A percentile compares a stretch with the other conserved stretches of the same genome.
phyloP scores from a whole-genome alignment of 1,140 invertebrate genomes.

The Zaprionus gabonicus region DNA sequence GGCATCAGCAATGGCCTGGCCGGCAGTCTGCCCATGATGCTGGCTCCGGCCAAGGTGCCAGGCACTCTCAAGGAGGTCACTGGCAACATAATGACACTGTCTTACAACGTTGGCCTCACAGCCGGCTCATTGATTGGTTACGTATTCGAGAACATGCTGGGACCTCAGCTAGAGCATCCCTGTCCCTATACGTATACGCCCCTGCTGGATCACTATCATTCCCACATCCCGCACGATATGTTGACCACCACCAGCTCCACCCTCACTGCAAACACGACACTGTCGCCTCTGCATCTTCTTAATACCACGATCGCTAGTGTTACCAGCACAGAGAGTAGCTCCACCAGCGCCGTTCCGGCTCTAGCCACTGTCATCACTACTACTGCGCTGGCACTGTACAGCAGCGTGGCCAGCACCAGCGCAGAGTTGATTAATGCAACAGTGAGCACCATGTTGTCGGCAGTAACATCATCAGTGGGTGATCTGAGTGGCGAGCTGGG shows the following conservation, averaged over 20 bases:
- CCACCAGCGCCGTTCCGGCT: slow-evolving; percentile 50
- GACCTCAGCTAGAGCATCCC: slow-evolving; percentile 85
- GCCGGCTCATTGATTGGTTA: slow-evolving; percentile 93
- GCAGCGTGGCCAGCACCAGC: slow-evolving; percentile 64
- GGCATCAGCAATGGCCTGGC: slow-evolving; percentile 94
- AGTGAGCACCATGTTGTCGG: slow-evolving; percentile 63
- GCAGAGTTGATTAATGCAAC: slow-evolving; percentile 69
- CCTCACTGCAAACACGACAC: slow-evolving; percentile 38
- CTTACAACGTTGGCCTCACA: slow-evolving; percentile 93
- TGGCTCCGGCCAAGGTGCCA: slow-evolving; percentile 92
- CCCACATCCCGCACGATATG: slow-evolving; percentile 46
- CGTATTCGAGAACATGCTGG: slow-evolving; percentile 90
- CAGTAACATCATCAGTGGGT: slow-evolving; percentile 66
- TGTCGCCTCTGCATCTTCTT: slow-evolving; percentile 60
- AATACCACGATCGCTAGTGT: slow-evolving; percentile 63
- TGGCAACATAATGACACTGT: slow-evolving; percentile 97
- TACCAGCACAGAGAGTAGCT: slow-evolving; percentile 45
- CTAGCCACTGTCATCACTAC: slow-evolving; percentile 72
- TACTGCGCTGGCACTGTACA: slow-evolving; percentile 64
- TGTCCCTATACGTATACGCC: slow-evolving; percentile 81
- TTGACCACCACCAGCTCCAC: slow-evolving; percentile 59
- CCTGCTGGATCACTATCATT: slow-evolving; percentile 56
- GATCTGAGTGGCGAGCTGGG: slow-evolving; percentile 71
- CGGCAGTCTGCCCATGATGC: slow-evolving; percentile 95
- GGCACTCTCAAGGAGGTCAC: slow-evolving; percentile 91